A percentile compares a stretch with the other conserved stretches of the same genome.
These are phyloP conservation scores for Schizopygopsis pylzovi DNA, from an alignment of 2,797 vertebrate genomes.

Conservation along the genomic window DNA sequence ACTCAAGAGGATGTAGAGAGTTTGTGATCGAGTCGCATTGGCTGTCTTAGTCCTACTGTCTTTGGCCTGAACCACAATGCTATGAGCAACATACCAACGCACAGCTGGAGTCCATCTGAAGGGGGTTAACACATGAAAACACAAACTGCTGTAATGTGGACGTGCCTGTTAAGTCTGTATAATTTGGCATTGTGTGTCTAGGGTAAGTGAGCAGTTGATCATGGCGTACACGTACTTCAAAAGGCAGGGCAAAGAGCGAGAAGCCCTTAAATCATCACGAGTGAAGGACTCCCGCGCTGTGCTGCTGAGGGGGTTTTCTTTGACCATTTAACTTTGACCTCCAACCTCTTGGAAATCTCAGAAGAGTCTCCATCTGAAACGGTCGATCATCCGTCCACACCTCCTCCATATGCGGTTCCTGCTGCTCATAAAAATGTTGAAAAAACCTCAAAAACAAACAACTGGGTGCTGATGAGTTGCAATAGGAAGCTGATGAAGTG, in stretches of 20 bases:
- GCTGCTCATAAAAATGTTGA: conserved; percentile 23
- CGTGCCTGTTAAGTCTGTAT: conserved; percentile 7
- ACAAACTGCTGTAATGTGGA: conserved; percentile 7
- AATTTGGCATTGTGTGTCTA: conserved; percentile 22
- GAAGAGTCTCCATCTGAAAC: conserved; percentile 34
- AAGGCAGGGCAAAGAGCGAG: conserved; percentile 19
- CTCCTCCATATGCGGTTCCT: conserved; percentile 34
- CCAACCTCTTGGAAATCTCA: conserved; percentile 2
- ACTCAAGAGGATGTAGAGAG: conserved; percentile 18
- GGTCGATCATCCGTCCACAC: conserved; percentile 17
- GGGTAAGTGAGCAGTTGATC: conserved; percentile 12
- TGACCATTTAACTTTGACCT: conserved; percentile 31
- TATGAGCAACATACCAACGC: conserved; percentile 3
- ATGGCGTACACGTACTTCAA: conserved; percentile 12
- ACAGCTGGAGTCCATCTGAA: conserved; percentile 43
- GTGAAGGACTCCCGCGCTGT: conserved; percentile 7
- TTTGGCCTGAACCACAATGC: conserved; percentile 20
- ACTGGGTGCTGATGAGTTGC: conserved; percentile 1
- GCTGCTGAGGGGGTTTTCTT: conserved; percentile 20
- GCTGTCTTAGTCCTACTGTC: conserved; percentile 18
- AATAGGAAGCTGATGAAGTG: conserved; percentile 33
- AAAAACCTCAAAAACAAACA: conserved; percentile 34
- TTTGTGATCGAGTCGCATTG: conserved; percentile 18
- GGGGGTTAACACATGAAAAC: conserved; percentile 8
- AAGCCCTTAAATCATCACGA: conserved; percentile 35